Base-by-base conservation (phyloP, 2,797 vertebrate genomes). In the Neoniphon sammara region DNA sequence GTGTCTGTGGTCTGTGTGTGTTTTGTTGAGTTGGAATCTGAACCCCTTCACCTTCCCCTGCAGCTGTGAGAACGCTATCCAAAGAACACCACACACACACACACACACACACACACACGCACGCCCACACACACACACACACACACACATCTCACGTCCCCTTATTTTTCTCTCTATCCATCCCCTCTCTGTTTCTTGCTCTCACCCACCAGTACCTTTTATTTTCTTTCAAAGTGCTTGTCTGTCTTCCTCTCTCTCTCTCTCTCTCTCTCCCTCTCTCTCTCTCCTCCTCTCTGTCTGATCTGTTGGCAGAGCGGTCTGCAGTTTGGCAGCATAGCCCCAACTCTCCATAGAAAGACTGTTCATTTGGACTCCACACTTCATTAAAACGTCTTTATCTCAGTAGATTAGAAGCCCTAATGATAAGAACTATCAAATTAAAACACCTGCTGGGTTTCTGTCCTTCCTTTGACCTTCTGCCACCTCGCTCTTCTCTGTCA, bases 21-120 rank as follows among this genome's bases (percentile, higher is more conserved):
- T 83, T 84, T 84, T 85, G 73, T 85, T 84, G 74, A 84, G 85
- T 75, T 82, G 86, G 87, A 91, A 89, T 91, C 84, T 91, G 88
- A 93, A 93, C 88, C 82, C 75, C 47, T 66, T 91, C 87, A 91
- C 88, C 89, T 90, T 89, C 82, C 82, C 80, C 76, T 88, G 88
- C 91, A 91, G 91, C 91, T 91, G 89, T 80, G 67, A 69, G 83
- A 87, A 78, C 18, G 14, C 57, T 10, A 74, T 84, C 83, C 85
- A 90, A 73, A 88, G 64, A 85, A 85, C 70, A 83, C 74, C 66
- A 63, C 52, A 23, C 27, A 15, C 34, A 49, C 27, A 47, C 62
- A 17, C 46, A n/a, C 53, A 34, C 44, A 34, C 61, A 57, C 52
- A 52, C 49, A 66, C 21, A 68, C 59, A 25, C 63, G 42, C 50